Conservation (phyloP, 2,113 vertebrate genomes). For the Eira barbara region DNA sequence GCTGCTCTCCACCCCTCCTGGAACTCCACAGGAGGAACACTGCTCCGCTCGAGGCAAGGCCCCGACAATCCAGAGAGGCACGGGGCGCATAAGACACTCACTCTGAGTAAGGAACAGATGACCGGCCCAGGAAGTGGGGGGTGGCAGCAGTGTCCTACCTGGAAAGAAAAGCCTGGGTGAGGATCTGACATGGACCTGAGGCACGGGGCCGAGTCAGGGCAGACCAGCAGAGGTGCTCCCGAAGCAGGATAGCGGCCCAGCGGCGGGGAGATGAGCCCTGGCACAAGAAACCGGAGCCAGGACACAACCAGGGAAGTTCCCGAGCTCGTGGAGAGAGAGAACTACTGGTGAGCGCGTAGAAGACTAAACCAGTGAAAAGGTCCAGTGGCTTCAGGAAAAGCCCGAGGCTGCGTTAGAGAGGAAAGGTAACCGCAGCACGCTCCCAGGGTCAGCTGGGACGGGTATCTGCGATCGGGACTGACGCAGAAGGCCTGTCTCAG, state of each 20-base stretch:
- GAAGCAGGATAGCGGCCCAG: not conserved
- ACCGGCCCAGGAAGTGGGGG: not conserved
- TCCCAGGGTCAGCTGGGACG: not conserved
- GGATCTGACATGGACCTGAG: not conserved
- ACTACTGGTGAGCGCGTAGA: accelerated
- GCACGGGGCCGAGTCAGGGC: not conserved
- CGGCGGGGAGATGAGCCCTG: not conserved
- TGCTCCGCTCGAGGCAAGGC: not conserved
- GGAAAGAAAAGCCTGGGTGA: too few relatives aligned
- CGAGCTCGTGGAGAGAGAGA: not conserved
- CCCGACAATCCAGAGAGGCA: not conserved
- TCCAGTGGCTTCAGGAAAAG: not conserved
- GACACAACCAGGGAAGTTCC: not conserved
- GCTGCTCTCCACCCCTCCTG: not conserved
- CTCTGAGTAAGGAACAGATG: not conserved
- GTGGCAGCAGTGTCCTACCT: accelerated
- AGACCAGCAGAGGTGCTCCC: not conserved
- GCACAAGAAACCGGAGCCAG: not conserved
- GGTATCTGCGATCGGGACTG: not conserved
- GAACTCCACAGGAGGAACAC: not conserved
- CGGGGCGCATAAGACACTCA: not conserved
- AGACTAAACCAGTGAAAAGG: not conserved
- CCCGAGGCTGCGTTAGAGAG: not conserved
- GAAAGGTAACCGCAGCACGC: not conserved
- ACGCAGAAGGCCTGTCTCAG: not conserved